A percentile compares a stretch with the other conserved stretches of the same genome.
phyloP scores from a whole-genome alignment of 2,888 invertebrate species.

The Folsomia manolachei region DNA sequence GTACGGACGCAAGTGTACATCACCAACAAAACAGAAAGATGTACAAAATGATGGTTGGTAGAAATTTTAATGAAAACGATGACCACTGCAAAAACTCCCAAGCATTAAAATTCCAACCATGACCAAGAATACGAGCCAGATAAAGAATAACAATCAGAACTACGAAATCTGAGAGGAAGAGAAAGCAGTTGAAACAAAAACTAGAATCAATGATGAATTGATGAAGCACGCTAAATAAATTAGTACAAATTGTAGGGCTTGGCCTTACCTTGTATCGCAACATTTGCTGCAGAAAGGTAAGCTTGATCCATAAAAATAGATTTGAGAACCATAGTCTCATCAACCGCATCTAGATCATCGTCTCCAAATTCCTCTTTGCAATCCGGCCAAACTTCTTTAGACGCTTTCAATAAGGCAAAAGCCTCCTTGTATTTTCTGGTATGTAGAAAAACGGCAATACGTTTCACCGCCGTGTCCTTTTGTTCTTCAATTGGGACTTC shows the following conservation, averaged over 20 bases:
- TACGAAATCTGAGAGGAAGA: no score
- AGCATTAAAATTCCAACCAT: no score
- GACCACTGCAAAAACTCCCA: no score
- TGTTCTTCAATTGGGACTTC: slow-evolving; percentile 83
- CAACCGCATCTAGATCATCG: slow-evolving; percentile 20
- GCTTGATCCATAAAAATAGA: slow-evolving; percentile 38
- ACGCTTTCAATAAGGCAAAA: slow-evolving; percentile 73
- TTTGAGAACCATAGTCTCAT: slow-evolving; percentile 37
- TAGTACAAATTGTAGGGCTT: no score
- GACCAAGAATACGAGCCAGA: no score
- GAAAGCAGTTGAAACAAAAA: not conserved
- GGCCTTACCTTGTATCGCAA: slow-evolving; percentile 23
- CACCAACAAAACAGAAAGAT: not conserved
- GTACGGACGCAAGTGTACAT: no score
- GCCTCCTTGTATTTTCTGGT: slow-evolving; percentile 71
- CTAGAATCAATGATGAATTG: not conserved
- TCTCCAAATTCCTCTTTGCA: slow-evolving; percentile 35
- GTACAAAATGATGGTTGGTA: no score
- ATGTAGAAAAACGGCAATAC: slow-evolving; percentile 74
- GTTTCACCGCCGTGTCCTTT: slow-evolving; percentile 79
- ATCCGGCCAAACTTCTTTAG: slow-evolving; percentile 43
- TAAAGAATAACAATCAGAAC: no score
- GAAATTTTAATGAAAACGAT: no score
- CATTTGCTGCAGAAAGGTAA: slow-evolving; percentile 18
- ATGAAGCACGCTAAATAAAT: not conserved